phyloP scores from a whole-genome alignment of 2,888 invertebrate genomes.

The Criorhina ranunculi region DNA sequence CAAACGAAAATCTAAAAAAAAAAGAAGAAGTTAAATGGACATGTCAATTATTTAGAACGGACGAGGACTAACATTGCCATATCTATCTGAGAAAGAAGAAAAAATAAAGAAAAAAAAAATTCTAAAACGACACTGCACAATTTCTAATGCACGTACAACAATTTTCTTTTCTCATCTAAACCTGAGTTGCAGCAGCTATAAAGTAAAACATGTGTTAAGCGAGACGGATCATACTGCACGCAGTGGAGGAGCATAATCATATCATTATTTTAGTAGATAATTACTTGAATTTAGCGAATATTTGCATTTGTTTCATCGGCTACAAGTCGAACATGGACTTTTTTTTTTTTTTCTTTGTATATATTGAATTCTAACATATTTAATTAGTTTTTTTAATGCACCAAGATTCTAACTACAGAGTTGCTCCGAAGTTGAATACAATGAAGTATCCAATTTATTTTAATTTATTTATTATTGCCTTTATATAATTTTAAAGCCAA shows the following conservation, averaged over 20 bases:
- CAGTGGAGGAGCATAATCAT: conserved; percentile 53
- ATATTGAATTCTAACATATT: conserved; percentile 40
- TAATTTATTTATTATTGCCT: conserved; percentile 45
- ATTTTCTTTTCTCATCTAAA: conserved; percentile 3
- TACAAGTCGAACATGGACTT: conserved; percentile 52
- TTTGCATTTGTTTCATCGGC: conserved; percentile 59
- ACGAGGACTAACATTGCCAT: conserved; percentile 54
- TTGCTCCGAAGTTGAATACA: conserved; percentile 18
- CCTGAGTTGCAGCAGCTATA: conserved; percentile 45
- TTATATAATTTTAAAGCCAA: conserved; percentile 10
- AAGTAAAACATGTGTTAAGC: conserved; percentile 9
- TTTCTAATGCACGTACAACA: conserved; percentile 19
- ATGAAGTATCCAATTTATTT: conserved; percentile 31
- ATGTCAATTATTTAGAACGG: conserved; percentile 54
- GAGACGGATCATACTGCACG: conserved; percentile 9
- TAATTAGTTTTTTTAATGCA: conserved; percentile 19
- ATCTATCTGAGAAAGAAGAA: conserved; percentile 36
- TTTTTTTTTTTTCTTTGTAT: conserved; percentile 42
- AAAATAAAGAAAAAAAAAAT: conserved; percentile 26
- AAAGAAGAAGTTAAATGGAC: conserved; percentile 12
- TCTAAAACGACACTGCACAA: conserved; percentile 13
- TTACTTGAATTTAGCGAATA: conserved; percentile 66
- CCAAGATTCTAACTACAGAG: conserved; percentile 4
- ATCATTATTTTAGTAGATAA: conserved; percentile 66
- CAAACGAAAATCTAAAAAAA: conserved; percentile 42